phyloP scores from a whole-genome alignment of 2,888 invertebrate genomes.

The Megamerina dolium region DNA sequence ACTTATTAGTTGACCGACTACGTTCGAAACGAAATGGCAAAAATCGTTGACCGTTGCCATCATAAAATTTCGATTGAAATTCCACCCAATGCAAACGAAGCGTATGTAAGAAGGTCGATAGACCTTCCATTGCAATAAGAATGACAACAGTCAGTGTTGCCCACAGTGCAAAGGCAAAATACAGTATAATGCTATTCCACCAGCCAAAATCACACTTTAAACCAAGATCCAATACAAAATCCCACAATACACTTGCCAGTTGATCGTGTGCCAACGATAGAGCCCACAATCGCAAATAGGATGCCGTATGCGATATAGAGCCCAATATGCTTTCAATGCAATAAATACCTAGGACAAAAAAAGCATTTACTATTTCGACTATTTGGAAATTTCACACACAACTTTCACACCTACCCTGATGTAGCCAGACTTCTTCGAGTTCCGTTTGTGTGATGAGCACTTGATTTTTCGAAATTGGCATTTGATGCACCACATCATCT shows the following conservation, averaged over 20 bases:
- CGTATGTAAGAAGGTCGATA: slow-evolving; percentile 98
- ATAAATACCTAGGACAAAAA: slow-evolving; percentile 51
- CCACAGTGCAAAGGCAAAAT: slow-evolving; percentile 83
- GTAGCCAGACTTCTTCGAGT: slow-evolving; percentile 39
- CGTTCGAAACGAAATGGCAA: slow-evolving; percentile 73
- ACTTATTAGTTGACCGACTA: too few species aligned
- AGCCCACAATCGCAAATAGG: slow-evolving; percentile 97
- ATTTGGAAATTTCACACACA: background rate
- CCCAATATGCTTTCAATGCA: slow-evolving; percentile 60
- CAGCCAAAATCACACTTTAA: slow-evolving; percentile 56
- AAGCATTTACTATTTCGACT: background rate
- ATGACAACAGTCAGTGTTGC: slow-evolving; percentile 86
- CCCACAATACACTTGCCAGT: slow-evolving; percentile 83
- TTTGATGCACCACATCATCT: slow-evolving; percentile 22
- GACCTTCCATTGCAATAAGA: slow-evolving; percentile 96
- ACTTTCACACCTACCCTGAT: slow-evolving; percentile 27
- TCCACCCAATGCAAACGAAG: slow-evolving; percentile 97
- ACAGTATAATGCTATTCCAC: slow-evolving; percentile 61
- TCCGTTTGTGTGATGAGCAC: too few species aligned
- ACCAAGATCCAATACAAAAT: slow-evolving; percentile 77
- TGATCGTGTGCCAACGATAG: slow-evolving; percentile 95
- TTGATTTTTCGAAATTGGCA: too few species aligned
- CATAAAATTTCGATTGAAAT: slow-evolving; percentile 93
- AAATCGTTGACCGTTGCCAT: slow-evolving; percentile 72
- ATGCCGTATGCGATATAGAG: slow-evolving; percentile 96